Conservation (phyloP, 2,797 vertebrate species). For the Adelosebastes latens region DNA sequence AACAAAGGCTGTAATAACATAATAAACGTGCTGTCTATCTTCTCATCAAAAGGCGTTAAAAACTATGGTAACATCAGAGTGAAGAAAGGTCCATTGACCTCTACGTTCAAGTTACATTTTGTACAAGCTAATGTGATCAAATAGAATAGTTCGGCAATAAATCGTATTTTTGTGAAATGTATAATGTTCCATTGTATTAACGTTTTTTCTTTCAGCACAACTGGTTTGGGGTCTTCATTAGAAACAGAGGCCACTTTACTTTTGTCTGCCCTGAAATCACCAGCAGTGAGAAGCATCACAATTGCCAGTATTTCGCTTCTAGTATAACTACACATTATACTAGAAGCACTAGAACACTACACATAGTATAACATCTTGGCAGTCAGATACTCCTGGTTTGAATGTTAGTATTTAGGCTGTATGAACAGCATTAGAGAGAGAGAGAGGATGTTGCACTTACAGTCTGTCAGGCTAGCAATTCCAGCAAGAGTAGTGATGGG, state of each 20-base stretch:
- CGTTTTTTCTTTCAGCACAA: neutral
- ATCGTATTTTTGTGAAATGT: neutral
- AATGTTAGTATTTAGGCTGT: slow-evolving; percentile 20
- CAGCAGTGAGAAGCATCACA: slow-evolving; percentile 3
- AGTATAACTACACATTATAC: slow-evolving; percentile 3
- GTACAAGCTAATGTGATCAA: neutral
- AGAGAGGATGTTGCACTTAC: slow-evolving; percentile 85
- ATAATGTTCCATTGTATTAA: neutral
- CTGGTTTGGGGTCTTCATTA: neutral
- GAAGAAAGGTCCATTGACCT: neutral
- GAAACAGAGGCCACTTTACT: neutral
- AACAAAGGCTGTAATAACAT: neutral
- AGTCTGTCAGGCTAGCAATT: slow-evolving; percentile 99
- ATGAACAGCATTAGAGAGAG: slow-evolving; percentile 13
- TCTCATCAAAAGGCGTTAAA: neutral
- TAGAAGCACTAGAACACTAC: neutral
- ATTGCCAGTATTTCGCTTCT: neutral
- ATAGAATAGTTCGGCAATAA: neutral
- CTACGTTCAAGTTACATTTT: neutral
- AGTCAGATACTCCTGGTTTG: neutral
- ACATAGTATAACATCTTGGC: neutral
- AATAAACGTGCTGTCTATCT: neutral
- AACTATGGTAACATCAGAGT: neutral
- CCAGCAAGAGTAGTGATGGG: slow-evolving; percentile 99
- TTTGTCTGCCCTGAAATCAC: neutral